A percentile compares a stretch with the other conserved stretches of the same genome.
Conservation (phyloP, 2,797 vertebrate genomes). For the Bucorvus abyssinicus region DNA sequence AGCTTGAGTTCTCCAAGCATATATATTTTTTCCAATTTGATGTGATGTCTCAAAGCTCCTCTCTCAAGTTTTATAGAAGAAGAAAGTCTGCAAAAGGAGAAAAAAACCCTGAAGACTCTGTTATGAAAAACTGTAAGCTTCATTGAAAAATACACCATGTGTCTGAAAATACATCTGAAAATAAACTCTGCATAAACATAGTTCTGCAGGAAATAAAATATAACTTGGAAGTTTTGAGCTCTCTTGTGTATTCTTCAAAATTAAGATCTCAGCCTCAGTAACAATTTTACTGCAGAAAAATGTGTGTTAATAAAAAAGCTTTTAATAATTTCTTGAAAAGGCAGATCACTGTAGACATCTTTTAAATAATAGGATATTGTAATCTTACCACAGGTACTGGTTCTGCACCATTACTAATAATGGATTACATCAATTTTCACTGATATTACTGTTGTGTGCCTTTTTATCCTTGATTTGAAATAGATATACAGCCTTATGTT, state of each 20-base stretch:
- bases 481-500: not conserved
- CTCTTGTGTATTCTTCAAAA: not conserved
- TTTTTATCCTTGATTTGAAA: not conserved
- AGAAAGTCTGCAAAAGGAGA: not conserved
- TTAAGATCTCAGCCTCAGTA: not conserved
- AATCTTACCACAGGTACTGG: not conserved
- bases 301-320: not conserved
- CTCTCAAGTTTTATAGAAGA: not conserved
- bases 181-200: not conserved
- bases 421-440: not conserved
- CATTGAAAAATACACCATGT: not conserved
- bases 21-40: not conserved
- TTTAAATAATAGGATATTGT: not conserved
- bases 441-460: accelerated
- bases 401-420: not conserved
- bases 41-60: not conserved
- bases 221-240: not conserved
- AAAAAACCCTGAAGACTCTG: not conserved
- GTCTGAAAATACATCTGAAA: not conserved
- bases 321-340: not conserved
- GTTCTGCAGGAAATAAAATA: not conserved
- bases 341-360: not conserved
- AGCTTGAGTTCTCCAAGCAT: not conserved
- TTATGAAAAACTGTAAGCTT: not conserved
- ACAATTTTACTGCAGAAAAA: not conserved